Conservation (phyloP, 1,140 invertebrate species). For the Sipha flava region DNA sequence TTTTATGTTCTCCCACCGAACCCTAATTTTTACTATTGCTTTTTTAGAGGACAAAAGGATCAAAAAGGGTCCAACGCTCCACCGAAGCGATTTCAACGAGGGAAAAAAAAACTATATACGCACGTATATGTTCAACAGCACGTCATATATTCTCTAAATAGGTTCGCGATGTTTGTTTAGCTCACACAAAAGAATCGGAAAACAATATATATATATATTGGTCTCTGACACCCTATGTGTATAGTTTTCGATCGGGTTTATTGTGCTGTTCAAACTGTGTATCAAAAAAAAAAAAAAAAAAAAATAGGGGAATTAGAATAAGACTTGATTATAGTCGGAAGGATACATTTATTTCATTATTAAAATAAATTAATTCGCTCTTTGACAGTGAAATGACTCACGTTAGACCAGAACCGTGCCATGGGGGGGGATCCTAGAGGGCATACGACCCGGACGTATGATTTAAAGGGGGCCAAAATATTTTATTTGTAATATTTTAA, state of each 20-base stretch:
- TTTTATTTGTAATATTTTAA: too few species aligned
- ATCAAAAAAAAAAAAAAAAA: neutral
- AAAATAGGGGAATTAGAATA: constrained; percentile 9
- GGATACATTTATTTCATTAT: constrained; percentile 28
- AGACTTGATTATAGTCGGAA: constrained; percentile 28
- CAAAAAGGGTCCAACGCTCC: neutral
- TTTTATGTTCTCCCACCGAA: constrained; percentile 19
- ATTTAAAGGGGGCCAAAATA: too few species aligned
- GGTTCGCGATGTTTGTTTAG: constrained; percentile 28
- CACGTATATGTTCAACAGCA: too few species aligned
- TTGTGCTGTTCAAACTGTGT: neutral
- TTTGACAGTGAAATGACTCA: constrained; percentile 7
- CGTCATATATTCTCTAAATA: constrained; percentile 25
- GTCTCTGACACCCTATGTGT: constrained; percentile 6
- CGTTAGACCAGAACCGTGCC: too few species aligned
- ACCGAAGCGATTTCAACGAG: constrained; percentile 19
- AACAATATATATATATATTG: constrained; percentile 21
- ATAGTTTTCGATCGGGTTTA: too few species aligned
- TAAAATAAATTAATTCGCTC: constrained; percentile 17
- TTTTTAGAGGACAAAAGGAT: constrained; percentile 21
- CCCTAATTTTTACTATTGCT: constrained; percentile 32
- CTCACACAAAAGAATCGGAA: constrained; percentile 15
- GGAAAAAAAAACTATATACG: neutral
- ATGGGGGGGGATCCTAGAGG: too few species aligned
- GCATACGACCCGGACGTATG: too few species aligned